Conservation (phyloP, 2,888 invertebrate genomes). For the Cataglyphis altisquamis region DNA sequence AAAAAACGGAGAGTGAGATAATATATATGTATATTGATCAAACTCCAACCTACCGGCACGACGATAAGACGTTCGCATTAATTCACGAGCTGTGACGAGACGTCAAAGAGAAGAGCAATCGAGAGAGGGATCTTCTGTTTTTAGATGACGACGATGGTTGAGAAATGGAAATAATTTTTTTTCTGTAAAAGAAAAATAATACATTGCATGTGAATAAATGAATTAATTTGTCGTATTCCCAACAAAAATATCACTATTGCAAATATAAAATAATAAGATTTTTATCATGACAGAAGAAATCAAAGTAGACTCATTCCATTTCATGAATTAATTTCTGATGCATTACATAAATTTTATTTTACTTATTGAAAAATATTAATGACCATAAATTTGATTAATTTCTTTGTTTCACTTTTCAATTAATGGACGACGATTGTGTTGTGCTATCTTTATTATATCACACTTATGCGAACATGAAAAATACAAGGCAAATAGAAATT, state of each 20-base stretch:
- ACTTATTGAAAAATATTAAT: neutral
- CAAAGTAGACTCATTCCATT: neutral
- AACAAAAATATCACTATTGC: neutral
- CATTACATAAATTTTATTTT: conserved; percentile 9
- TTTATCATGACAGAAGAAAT: neutral
- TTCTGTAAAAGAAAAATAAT: neutral
- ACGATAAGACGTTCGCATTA: conserved; percentile 67
- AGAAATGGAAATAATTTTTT: conserved; percentile 42
- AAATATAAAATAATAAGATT: conserved; percentile 7
- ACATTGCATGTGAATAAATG: neutral
- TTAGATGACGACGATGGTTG: conserved; percentile 56
- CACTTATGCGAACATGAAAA: conserved; percentile 21
- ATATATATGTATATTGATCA: conserved; percentile 26
- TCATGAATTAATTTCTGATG: neutral
- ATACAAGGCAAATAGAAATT: conserved; percentile 47
- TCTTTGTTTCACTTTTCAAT: neutral
- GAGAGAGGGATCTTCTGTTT: conserved; percentile 16
- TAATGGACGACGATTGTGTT: neutral
- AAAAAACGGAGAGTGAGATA: conserved; percentile 22
- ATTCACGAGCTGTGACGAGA: conserved; percentile 58
- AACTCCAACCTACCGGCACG: conserved; percentile 63
- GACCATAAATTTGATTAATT: neutral
- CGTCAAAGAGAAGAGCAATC: conserved; percentile 62
- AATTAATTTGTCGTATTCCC: conserved; percentile 24
- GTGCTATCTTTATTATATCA: neutral